Base-by-base conservation (phyloP, 2,888 invertebrate species). In the Petrolisthes manimaculis region DNA sequence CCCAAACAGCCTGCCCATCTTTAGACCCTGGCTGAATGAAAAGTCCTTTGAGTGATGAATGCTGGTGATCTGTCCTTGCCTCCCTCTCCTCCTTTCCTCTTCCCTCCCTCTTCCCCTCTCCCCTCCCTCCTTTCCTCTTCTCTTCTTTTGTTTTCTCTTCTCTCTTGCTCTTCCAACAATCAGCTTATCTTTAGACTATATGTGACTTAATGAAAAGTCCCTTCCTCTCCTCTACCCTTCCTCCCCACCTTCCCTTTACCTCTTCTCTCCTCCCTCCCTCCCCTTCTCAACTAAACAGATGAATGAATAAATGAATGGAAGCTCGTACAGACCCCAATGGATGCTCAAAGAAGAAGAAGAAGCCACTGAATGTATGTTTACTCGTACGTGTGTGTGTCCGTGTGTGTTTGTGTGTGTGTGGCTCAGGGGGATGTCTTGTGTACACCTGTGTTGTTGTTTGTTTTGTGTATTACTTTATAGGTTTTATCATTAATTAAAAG, bases 1-100 rank as follows among this genome's bases (percentile, higher is more conserved):
- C 94, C 98, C 98, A 84, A 96, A 96, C 91, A 97, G 97, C 78
- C 94, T 98, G 93, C 98, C 98, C 79, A 96, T 97, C 92, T 97
- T 97, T 93, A 94, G 98, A 91, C 97, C 98, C 12, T 83, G 91
- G 91, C 90, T 91, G 21, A 88, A 91, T 67, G 83, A 91, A 37
- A 91, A 91, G 86, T 90, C 88, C 61, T 88, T 86, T 61, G 88
- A 87, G 77, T 88, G 74, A 91, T 55, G 18, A 12, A 4, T 14
- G 37, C 18, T 18, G 21, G 21, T 18, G 21, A 37, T n/a, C 61
- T 18, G 3, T 61, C 61, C 61, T 61, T 3, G 1, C 18, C 18
- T 18, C 1, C 61, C 61, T 61, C 61, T 3, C 61, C 18, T 61
- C 61, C 9, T 61, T 12, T 12, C 18, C 18, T 18, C 61, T 18